These are phyloP conservation scores for Bombycilla garrulus DNA, from an alignment of 2,113 vertebrate species.

Conservation along the genomic window DNA sequence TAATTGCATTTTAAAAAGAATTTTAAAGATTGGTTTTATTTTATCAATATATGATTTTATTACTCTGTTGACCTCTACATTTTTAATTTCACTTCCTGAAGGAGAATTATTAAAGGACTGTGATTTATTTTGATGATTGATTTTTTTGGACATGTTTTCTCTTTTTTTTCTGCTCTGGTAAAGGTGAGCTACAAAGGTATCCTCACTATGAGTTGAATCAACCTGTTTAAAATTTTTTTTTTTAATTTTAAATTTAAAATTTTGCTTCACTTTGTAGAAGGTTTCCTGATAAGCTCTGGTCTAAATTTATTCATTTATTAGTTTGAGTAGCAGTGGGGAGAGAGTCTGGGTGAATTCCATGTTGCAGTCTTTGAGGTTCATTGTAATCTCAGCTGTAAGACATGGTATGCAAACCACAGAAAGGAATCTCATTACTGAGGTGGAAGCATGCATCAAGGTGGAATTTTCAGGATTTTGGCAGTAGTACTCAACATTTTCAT, in stretches of 20 bases:
- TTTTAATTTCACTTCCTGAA: neutral
- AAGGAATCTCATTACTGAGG: neutral
- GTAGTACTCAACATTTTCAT: neutral
- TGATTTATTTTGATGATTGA: neutral
- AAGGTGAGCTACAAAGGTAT: neutral
- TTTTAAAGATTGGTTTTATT: neutral
- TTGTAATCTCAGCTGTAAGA: neutral
- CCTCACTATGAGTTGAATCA: neutral
- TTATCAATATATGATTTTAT: neutral
- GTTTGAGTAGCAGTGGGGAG: neutral
- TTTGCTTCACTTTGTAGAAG: neutral
- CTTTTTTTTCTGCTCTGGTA: neutral
- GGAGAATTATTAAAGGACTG: neutral
- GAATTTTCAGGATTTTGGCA: neutral
- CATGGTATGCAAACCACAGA: neutral
- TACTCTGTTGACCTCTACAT: neutral
- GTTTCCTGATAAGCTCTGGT: neutral
- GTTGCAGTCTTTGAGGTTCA: neutral
- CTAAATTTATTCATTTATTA: neutral
- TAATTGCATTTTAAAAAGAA: neutral
- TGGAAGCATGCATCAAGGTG: neutral
- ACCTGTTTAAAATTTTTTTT: neutral
- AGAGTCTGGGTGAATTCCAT: neutral
- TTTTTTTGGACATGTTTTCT: neutral
- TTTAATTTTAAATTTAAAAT: neutral